Conservation (phyloP, 1,140 invertebrate species). For the Hormaphis cornu region DNA sequence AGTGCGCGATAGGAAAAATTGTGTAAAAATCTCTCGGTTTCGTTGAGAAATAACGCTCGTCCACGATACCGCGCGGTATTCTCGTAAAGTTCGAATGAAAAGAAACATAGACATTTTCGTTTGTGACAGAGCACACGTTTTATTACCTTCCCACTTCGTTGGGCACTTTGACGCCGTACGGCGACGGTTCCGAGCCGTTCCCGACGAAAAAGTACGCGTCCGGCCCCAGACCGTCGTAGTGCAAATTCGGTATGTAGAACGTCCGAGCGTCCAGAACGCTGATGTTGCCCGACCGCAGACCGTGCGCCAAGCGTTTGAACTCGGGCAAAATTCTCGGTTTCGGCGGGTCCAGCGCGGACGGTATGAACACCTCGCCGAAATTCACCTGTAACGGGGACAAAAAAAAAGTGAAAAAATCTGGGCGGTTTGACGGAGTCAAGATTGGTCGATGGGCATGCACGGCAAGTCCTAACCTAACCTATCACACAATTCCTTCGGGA, state of each 20-base stretch:
- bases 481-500: too few relatives aligned
- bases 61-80: too few relatives aligned
- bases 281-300: constrained; percentile 79
- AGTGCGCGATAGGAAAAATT: too few relatives aligned
- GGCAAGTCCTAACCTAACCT: too few relatives aligned
- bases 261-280: constrained; percentile 84
- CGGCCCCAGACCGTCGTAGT: constrained; percentile 80
- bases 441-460: too few relatives aligned
- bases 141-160: constrained; percentile 68
- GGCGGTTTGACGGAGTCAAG: constrained; percentile 5
- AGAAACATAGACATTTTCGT: too few relatives aligned
- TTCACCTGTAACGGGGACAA: too few relatives aligned
- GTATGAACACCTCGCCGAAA: constrained; percentile 75
- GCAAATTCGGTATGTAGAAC: constrained; percentile 83
- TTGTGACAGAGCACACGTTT: too few relatives aligned
- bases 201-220: constrained; percentile 92
- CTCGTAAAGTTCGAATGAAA: too few relatives aligned
- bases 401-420: too few relatives aligned
- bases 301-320: constrained; percentile 75
- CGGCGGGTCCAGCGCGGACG: constrained; percentile 60
- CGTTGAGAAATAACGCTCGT: too few relatives aligned
- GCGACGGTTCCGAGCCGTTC: constrained; percentile 66
- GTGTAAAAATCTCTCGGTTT: too few relatives aligned
- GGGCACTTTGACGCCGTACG: constrained; percentile 76
- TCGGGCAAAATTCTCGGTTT: constrained; percentile 66